Evolutionary conservation across 2,888 invertebrate genomes (phyloP).

Genomic region (Andrena praecox): DNA sequence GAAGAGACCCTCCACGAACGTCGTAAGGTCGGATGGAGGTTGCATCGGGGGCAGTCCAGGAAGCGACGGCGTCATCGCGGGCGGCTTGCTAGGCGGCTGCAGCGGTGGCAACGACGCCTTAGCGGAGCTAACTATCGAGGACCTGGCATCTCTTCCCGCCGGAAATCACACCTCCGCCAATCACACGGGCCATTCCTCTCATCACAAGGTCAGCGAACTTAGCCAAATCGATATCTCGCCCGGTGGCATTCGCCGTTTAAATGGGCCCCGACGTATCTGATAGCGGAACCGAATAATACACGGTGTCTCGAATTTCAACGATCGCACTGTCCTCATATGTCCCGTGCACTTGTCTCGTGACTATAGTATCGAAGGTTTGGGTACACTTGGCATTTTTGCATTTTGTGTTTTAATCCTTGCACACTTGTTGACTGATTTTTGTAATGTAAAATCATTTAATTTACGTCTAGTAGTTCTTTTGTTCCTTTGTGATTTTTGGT

Average conservation of each 20-base stretch:
- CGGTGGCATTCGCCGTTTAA: constrained; percentile 10
- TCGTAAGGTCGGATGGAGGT: constrained; percentile 79
- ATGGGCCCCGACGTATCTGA: neutral
- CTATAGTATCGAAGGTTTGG: too few species aligned
- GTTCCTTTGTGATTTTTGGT: too few species aligned
- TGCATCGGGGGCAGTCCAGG: constrained; percentile 70
- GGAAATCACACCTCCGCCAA: constrained; percentile 81
- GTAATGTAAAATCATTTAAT: too few species aligned
- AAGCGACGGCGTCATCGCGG: constrained; percentile 64
- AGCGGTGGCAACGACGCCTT: constrained; percentile 83
- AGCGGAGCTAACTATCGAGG: constrained; percentile 83
- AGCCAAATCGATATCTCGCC: constrained; percentile 61
- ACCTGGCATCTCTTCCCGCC: constrained; percentile 83
- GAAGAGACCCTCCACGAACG: constrained; percentile 78
- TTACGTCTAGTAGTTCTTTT: too few species aligned
- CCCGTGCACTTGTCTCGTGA: too few species aligned
- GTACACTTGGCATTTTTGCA: too few species aligned
- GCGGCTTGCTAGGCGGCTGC: constrained; percentile 80
- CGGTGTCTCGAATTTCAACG: neutral
- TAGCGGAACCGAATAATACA: neutral
- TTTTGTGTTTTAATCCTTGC: too few species aligned
- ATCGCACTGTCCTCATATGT: too few species aligned
- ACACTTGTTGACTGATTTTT: too few species aligned
- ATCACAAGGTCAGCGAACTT: constrained; percentile 81
- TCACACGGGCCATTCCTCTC: constrained; percentile 82